phyloP scores from a whole-genome alignment of 2,113 vertebrate genomes.

The Trichechus manatus region DNA sequence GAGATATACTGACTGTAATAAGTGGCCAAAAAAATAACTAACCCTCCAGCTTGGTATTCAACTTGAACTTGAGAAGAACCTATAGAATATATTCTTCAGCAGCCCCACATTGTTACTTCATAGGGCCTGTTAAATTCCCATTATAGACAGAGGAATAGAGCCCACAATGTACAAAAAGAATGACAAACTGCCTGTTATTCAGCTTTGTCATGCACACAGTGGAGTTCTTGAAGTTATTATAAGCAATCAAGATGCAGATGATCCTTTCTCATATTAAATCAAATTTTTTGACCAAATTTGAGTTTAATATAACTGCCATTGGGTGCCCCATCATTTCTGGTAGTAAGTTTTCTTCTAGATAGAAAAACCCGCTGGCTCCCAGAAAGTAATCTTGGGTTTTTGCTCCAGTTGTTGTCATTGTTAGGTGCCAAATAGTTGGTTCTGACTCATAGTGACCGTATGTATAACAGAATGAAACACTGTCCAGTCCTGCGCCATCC shows the following conservation, averaged over 20 bases:
- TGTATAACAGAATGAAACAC: no score
- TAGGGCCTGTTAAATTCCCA: neutral
- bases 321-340: neutral
- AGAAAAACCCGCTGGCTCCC: neutral
- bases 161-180: neutral
- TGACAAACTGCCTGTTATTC: neutral
- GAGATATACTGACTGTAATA: neutral
- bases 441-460: no score
- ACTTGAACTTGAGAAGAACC: neutral
- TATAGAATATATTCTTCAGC: neutral
- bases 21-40: neutral
- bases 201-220: neutral
- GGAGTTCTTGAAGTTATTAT: neutral
- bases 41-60: neutral
- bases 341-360: neutral
- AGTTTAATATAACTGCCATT: neutral
- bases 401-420: neutral
- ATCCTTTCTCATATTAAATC: neutral
- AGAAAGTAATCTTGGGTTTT: neutral
- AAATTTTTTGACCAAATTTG: neutral
- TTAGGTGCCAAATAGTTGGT: no score
- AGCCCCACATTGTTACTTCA: neutral
- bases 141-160: neutral
- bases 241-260: neutral
- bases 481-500: no score